phyloP scores from a whole-genome alignment of 2,888 invertebrate species.

The Scelioninae gen. 1 region DNA sequence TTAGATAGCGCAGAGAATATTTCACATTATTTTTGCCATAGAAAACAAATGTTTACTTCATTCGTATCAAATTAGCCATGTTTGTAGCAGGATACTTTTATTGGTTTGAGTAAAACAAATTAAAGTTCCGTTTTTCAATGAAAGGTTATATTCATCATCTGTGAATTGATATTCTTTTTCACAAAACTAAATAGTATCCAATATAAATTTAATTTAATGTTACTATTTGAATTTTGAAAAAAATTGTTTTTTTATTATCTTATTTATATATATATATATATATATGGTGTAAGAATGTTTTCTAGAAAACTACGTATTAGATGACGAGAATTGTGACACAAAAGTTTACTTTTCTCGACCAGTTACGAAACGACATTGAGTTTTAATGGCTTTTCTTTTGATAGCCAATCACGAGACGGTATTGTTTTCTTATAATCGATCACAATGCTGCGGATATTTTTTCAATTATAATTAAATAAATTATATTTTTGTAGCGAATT shows the following conservation, averaged over 20 bases:
- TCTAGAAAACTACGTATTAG: background rate
- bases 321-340: conserved; percentile 11
- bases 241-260: too few species aligned
- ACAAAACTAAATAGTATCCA: too few species aligned
- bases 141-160: too few species aligned
- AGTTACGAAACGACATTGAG: conserved; percentile 36
- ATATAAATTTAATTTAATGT: too few species aligned
- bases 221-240: too few species aligned
- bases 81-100: background rate
- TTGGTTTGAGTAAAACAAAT: background rate
- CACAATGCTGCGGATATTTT: conserved; percentile 11
- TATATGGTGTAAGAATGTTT: conserved; percentile 26
- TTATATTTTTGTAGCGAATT: conserved; percentile 8
- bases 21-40: background rate
- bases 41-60: background rate
- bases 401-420: conserved; percentile 20
- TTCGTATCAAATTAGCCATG: too few species aligned
- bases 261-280: background rate
- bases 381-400: conserved; percentile 44
- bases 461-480: conserved; percentile 14
- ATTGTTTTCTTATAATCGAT: conserved; percentile 36
- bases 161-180: too few species aligned
- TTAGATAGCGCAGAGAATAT: background rate
- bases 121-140: background rate
- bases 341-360: conserved; percentile 18